Conservation (phyloP, 2,888 invertebrate genomes). For the Ophioninae sp. region DNA sequence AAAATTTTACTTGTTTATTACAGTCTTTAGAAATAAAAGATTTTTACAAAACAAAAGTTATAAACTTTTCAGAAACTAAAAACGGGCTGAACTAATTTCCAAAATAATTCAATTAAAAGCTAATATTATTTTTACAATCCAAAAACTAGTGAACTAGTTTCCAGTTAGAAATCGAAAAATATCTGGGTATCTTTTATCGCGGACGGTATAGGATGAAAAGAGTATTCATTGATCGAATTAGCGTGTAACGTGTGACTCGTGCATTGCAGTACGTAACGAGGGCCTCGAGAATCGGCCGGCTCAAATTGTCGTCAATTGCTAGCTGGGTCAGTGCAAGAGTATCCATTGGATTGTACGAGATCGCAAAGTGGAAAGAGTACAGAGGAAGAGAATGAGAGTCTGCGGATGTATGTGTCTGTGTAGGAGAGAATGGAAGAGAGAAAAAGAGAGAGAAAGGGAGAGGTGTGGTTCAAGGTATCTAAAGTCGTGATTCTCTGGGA, state of each 20-base stretch:
- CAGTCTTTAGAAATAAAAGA: too few species aligned
- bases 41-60: too few species aligned
- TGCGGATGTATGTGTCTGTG: not conserved
- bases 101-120: too few species aligned
- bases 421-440: not conserved
- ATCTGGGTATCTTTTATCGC: not conserved
- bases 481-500: constrained; percentile 42
- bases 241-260: constrained; percentile 34
- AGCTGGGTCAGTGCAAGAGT: constrained; percentile 41
- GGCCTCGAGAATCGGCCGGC: constrained; percentile 35
- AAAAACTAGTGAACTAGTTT: too few species aligned
- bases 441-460: not conserved
- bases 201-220: not conserved
- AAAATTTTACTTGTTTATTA: too few species aligned
- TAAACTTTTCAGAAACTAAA: too few species aligned
- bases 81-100: too few species aligned
- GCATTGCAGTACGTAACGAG: constrained; percentile 43
- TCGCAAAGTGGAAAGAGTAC: not conserved
- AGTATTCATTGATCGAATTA: constrained; percentile 39
- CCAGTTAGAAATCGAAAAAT: not conserved
- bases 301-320: constrained; percentile 64
- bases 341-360: constrained; percentile 34
- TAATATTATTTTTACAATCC: too few species aligned
- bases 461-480: constrained; percentile 5
- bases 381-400: not conserved